A percentile compares a stretch with the other conserved stretches of the same genome.
These are phyloP conservation scores for Arvicanthis niloticus DNA, from an alignment of 2,113 vertebrate species.

Conservation along the genomic window DNA sequence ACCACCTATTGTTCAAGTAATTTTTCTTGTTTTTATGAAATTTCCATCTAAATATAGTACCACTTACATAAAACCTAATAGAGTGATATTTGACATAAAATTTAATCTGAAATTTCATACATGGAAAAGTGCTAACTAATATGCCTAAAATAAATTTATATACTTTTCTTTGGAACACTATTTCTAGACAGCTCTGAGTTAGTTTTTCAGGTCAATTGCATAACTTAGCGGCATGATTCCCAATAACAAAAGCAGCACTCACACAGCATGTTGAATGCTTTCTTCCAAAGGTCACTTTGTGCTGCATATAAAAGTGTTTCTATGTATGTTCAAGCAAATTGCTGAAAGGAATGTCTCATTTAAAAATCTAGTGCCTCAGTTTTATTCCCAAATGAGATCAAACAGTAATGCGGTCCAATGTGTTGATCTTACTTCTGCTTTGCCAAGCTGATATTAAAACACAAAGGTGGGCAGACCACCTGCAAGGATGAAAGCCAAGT, in stretches of 20 bases:
- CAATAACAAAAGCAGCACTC: slow-evolving; percentile 49
- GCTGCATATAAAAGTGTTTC: slow-evolving; percentile 51
- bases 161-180: neutral
- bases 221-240: slow-evolving; percentile 51
- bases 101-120: neutral
- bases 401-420: neutral
- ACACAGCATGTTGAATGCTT: slow-evolving; percentile 60
- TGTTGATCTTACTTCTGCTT: slow-evolving; percentile 51
- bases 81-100: neutral
- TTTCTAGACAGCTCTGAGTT: neutral
- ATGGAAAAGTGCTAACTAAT: neutral
- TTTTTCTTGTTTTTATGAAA: neutral
- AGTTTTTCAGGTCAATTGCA: neutral
- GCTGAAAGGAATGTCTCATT: slow-evolving; percentile 50
- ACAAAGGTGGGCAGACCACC: slow-evolving; percentile 55
- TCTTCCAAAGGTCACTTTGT: slow-evolving; percentile 70
- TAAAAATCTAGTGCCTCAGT: slow-evolving; percentile 40
- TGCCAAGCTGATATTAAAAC: slow-evolving; percentile 61
- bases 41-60: neutral
- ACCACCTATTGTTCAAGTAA: neutral
- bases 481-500: slow-evolving; percentile 42
- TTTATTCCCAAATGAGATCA: slow-evolving; percentile 57
- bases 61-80: neutral
- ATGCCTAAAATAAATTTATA: neutral
- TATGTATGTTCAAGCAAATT: slow-evolving; percentile 19